Conservation (phyloP, 2,797 vertebrate genomes). For the Threskiornis aethiopicus region DNA sequence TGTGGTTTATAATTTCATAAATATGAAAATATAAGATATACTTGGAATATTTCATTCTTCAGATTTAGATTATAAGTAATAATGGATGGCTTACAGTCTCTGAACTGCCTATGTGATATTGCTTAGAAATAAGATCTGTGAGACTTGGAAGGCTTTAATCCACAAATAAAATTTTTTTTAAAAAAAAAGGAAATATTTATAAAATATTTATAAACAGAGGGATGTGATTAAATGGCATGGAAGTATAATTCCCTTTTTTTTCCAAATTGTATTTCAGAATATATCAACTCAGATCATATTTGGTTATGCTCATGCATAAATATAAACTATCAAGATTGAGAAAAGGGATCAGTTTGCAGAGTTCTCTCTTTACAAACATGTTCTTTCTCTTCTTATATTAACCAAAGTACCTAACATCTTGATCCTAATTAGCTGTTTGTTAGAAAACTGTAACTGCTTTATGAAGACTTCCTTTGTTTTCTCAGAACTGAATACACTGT, state of each 20-base stretch:
- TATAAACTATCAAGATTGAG: background rate
- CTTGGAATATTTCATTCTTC: background rate
- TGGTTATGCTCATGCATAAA: background rate
- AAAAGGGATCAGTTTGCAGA: background rate
- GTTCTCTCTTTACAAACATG: background rate
- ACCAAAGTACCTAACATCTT: background rate
- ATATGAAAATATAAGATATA: background rate
- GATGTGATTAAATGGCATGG: background rate
- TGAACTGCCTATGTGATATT: background rate
- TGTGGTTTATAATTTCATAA: background rate
- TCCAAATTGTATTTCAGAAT: background rate
- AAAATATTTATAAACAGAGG: background rate
- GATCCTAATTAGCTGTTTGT: conserved; percentile 43
- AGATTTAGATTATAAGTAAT: background rate
- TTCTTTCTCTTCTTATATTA: conserved; percentile 28
- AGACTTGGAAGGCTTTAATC: background rate
- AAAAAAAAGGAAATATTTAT: rapidly evolving
- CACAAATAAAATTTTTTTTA: background rate
- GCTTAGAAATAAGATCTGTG: background rate
- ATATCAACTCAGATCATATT: background rate
- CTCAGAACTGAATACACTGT: conserved; percentile 28
- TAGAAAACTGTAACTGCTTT: conserved; percentile 52
- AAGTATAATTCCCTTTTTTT: background rate
- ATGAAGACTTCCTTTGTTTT: conserved; percentile 35
- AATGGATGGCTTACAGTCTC: background rate